These are phyloP conservation scores for Tupiocoris notatus DNA, from an alignment of 2,888 invertebrate genomes.

Conservation along the genomic window DNA sequence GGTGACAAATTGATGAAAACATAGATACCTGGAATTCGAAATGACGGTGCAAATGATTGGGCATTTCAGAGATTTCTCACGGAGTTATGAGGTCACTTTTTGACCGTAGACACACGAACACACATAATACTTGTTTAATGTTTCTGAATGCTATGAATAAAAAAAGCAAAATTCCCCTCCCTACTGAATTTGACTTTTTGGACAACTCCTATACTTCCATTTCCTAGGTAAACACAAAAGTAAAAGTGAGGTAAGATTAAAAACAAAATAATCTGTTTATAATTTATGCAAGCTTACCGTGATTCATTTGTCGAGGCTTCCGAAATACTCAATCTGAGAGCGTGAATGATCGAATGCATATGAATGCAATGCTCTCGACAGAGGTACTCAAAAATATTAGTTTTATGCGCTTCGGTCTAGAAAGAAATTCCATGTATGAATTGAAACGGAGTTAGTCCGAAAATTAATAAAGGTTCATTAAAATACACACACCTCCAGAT, in stretches of 20 bases:
- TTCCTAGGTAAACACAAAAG: too few relatives aligned
- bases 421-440: too few relatives aligned
- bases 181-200: background rate
- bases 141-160: too few relatives aligned
- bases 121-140: too few relatives aligned
- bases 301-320: conserved; percentile 13
- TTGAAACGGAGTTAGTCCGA: too few relatives aligned
- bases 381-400: conserved; percentile 10
- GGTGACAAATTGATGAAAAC: conserved; percentile 44
- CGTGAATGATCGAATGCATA: conserved; percentile 12
- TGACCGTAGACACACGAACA: background rate
- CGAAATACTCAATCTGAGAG: conserved; percentile 1
- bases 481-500: conserved; percentile 14
- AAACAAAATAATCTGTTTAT: too few relatives aligned
- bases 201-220: background rate
- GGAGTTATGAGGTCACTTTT: too few relatives aligned
- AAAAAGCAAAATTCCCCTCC: too few relatives aligned
- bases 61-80: too few relatives aligned
- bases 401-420: conserved; percentile 1
- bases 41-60: too few relatives aligned
- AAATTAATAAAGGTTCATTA: too few relatives aligned
- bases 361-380: conserved; percentile 10
- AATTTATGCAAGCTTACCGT: conserved; percentile 1
- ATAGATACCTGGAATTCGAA: conserved; percentile 36
- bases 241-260: too few relatives aligned